A percentile compares a stretch with the other conserved stretches of the same genome.
These are phyloP conservation scores for Mormyrus iriodes DNA, from an alignment of 2,113 vertebrate genomes.

Conservation along the genomic window DNA sequence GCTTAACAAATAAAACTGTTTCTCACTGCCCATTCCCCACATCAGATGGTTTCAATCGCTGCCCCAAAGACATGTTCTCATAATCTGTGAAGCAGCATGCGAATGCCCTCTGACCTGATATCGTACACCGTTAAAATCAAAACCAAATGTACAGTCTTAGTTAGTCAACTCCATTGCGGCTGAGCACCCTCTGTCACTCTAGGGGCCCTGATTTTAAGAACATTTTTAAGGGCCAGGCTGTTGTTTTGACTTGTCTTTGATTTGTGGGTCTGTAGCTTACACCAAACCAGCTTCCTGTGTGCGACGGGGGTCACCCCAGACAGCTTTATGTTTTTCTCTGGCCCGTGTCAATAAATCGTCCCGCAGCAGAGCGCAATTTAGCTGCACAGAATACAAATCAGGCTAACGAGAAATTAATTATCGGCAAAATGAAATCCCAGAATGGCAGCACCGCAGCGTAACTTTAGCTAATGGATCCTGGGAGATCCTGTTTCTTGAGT, in stretches of 20 bases:
- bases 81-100: neutral
- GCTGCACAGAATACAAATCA: neutral
- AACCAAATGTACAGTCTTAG: neutral
- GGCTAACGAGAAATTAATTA: constrained; percentile 3
- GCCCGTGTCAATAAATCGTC: neutral
- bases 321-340: neutral
- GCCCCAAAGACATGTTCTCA: neutral
- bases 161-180: neutral
- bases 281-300: neutral
- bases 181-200: neutral
- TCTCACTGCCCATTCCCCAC: neutral
- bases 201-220: neutral
- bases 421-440: neutral
- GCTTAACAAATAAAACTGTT: neutral
- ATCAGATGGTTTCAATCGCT: neutral
- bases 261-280: neutral
- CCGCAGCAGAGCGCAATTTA: neutral
- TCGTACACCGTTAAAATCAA: neutral
- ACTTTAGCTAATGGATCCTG: neutral
- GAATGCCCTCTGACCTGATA: neutral
- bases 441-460: neutral
- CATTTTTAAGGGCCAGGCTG: neutral
- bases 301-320: neutral
- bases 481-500: neutral
- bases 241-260: neutral